These are phyloP conservation scores for Acleris laterana DNA, from an alignment of 2,888 invertebrate genomes.

Conservation along the genomic window DNA sequence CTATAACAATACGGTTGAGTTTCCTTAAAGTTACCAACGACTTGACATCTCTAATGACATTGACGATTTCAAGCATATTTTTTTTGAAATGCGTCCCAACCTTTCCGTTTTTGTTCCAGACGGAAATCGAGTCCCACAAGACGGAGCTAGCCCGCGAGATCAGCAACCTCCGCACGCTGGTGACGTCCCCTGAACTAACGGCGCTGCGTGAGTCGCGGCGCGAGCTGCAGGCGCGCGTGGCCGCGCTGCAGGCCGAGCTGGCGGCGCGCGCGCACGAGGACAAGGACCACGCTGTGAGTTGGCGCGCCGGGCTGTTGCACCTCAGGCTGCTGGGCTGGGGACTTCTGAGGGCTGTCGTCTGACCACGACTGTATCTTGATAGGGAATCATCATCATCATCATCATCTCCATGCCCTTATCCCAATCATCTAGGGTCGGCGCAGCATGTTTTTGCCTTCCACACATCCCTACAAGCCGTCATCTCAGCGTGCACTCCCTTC, in stretches of 20 bases:
- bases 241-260: constrained; percentile 46
- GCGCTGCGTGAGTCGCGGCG: constrained; percentile 54
- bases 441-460: too few relatives aligned
- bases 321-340: constrained; percentile 8
- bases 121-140: constrained; percentile 76
- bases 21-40: too few relatives aligned
- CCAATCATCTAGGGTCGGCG: too few relatives aligned
- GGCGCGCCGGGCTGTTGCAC: background rate
- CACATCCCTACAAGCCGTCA: too few relatives aligned
- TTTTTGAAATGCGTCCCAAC: too few relatives aligned
- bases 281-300: constrained; percentile 68
- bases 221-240: constrained; percentile 45
- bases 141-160: constrained; percentile 69
- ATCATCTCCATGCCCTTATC: too few relatives aligned
- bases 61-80: too few relatives aligned
- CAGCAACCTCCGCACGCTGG: constrained; percentile 63
- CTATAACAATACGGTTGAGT: too few relatives aligned
- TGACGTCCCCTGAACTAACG: constrained; percentile 62
- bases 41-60: too few relatives aligned
- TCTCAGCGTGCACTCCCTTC: too few relatives aligned
- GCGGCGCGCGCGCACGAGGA: constrained; percentile 40
- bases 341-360: background rate
- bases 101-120: constrained; percentile 50
- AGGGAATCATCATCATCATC: too few relatives aligned
- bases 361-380: too few relatives aligned